Base-by-base conservation (phyloP, 2,888 invertebrate species). In the Trisateles emortualis region DNA sequence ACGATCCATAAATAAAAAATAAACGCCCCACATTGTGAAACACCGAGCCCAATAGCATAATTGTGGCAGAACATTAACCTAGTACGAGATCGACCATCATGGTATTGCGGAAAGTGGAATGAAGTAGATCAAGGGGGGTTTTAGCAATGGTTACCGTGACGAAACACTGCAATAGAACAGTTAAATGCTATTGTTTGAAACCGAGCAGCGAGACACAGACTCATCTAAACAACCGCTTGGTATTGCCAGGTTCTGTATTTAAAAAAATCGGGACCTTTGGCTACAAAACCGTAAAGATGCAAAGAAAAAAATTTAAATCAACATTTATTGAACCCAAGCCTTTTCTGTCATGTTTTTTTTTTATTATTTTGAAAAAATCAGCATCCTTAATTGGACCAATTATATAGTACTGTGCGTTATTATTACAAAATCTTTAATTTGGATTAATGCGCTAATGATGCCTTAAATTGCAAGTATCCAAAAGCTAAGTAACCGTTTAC, bases 171-270 rank as follows among this genome's bases (percentile, higher is more conserved):
- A 70, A 57, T 53, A 64, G 70, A 77, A 83, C 84, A 74, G 84
- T 83, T 83, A 79, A 66, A 55, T 59, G 60, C 76, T 72, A 85
- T 87, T 86, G 85, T 87, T 83, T 71, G 60, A 59, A 68, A 45
- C 66, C 78, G 62, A 64, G 61, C 57, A 66, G 59, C 72, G 77
- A 78, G 76, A 77, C 79, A 68, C 68, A 72, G 72, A 30, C 78
- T 76, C 74, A 64, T 59, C 61, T 56, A 50, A 17, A 52, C 26
- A n/a, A n/a, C n/a, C n/a, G n/a, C n/a, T n/a, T n/a, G n/a, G n/a
- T n/a, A n/a, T 19, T 26, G 9, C 26, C 9, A 26, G 26, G 5
- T 19, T 19, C 5, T 19, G 19, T 3, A 5, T 2, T 19, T 19
- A 19, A 19, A 19, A 19, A 3, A 19, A 19, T 19, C 19, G 19